These are phyloP conservation scores for Mergus octosetaceus DNA, from an alignment of 2,797 vertebrate genomes.

Conservation along the genomic window DNA sequence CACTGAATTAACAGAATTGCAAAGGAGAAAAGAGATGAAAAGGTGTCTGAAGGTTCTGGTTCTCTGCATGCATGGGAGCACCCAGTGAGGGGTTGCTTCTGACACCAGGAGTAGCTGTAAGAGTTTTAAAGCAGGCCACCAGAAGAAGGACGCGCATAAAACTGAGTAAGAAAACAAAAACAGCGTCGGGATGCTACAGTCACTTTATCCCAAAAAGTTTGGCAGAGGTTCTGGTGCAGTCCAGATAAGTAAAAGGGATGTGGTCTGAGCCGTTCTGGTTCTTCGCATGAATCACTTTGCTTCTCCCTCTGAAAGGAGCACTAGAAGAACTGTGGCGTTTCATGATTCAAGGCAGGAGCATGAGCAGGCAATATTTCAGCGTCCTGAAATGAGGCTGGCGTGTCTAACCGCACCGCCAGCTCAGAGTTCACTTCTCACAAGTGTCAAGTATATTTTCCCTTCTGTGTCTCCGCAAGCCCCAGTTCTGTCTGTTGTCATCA, in stretches of 20 bases:
- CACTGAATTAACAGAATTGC: background rate
- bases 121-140: background rate
- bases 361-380: constrained; percentile 45
- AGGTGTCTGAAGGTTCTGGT: background rate
- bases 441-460: constrained; percentile 51
- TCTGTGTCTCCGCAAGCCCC: constrained; percentile 48
- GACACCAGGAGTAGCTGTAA: background rate
- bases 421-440: constrained; percentile 51
- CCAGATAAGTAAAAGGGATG: background rate
- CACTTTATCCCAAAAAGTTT: background rate
- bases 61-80: background rate
- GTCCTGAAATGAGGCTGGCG: constrained; percentile 33
- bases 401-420: constrained; percentile 30
- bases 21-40: background rate
- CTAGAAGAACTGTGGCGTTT: background rate
- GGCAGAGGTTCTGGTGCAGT: background rate
- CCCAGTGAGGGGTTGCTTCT: background rate
- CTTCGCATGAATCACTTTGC: constrained; percentile 34
- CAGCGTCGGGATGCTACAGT: background rate
- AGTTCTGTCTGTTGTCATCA: constrained; percentile 66
- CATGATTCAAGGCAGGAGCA: constrained; percentile 38
- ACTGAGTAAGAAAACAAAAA: background rate
- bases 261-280: constrained; percentile 13
- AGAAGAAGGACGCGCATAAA: background rate
- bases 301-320: constrained; percentile 15